These are phyloP conservation scores for Manacus vitellinus DNA, from an alignment of 2,113 vertebrate genomes.

Conservation along the genomic window DNA sequence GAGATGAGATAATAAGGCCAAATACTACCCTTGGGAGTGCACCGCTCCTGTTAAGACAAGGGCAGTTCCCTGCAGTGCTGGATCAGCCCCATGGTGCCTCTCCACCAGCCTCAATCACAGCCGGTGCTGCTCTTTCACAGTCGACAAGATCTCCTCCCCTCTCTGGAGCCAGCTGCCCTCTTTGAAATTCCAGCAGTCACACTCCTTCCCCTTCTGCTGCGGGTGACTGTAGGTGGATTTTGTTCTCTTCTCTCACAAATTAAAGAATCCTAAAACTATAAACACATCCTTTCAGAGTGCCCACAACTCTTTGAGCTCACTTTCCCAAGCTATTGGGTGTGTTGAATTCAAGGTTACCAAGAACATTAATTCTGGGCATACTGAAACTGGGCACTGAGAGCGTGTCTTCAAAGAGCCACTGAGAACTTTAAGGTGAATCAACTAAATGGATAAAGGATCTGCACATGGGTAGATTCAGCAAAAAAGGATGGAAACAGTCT, in stretches of 20 bases:
- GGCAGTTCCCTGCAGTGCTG: neutral
- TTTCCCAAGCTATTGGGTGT: conserved; percentile 38
- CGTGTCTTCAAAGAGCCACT: neutral
- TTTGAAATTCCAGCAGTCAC: fast-evolving
- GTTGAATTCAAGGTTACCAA: neutral
- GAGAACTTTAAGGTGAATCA: neutral
- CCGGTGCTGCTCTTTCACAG: neutral
- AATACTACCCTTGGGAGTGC: neutral
- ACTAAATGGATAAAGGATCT: neutral
- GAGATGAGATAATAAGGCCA: neutral
- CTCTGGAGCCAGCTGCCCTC: neutral
- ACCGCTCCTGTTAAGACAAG: neutral
- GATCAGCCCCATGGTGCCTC: neutral
- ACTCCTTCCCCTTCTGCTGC: neutral
- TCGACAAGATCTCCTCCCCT: neutral
- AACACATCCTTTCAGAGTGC: neutral
- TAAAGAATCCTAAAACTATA: neutral
- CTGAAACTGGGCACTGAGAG: neutral
- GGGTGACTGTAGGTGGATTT: neutral
- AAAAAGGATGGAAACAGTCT: neutral
- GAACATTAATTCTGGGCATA: neutral
- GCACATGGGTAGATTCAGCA: neutral
- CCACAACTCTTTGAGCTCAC: conserved; percentile 26
- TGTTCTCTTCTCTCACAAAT: neutral
- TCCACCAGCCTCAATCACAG: neutral